phyloP scores from a whole-genome alignment of 2,888 invertebrate genomes.

The Drosophila macrospina region DNA sequence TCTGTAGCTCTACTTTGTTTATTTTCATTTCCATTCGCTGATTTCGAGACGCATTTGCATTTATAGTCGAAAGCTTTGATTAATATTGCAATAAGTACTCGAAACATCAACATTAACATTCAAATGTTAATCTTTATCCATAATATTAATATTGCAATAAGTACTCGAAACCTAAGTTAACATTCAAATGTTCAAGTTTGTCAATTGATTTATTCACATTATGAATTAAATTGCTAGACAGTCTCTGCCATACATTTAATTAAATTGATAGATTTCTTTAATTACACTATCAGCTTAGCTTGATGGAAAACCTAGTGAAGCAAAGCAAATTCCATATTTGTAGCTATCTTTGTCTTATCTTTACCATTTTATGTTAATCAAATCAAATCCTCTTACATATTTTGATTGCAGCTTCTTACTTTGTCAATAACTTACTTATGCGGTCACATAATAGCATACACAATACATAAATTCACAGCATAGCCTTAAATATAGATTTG shows the following conservation, averaged over 20 bases:
- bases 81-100: background rate
- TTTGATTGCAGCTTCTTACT: background rate
- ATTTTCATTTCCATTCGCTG: constrained; percentile 16
- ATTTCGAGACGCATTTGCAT: constrained; percentile 4
- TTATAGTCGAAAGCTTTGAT: background rate
- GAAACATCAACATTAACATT: background rate
- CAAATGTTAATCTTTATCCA: background rate
- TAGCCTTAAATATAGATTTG: constrained; percentile 6
- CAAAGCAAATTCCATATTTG: background rate
- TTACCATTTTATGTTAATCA: background rate
- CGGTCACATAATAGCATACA: background rate
- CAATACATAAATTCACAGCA: constrained; percentile 1
- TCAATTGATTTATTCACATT: too few species aligned
- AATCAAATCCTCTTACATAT: background rate
- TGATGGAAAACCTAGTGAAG: background rate
- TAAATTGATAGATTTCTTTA: too few species aligned
- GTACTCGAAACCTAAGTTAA: too few species aligned
- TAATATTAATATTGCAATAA: too few species aligned
- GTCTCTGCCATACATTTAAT: too few species aligned
- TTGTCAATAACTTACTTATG: background rate
- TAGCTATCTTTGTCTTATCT: background rate
- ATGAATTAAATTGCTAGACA: too few species aligned
- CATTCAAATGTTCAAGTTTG: too few species aligned
- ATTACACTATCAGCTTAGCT: too few species aligned
- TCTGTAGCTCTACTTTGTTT: constrained; percentile 20